Conservation (phyloP, 2,113 vertebrate species). For the Hiodon tergisus region DNA sequence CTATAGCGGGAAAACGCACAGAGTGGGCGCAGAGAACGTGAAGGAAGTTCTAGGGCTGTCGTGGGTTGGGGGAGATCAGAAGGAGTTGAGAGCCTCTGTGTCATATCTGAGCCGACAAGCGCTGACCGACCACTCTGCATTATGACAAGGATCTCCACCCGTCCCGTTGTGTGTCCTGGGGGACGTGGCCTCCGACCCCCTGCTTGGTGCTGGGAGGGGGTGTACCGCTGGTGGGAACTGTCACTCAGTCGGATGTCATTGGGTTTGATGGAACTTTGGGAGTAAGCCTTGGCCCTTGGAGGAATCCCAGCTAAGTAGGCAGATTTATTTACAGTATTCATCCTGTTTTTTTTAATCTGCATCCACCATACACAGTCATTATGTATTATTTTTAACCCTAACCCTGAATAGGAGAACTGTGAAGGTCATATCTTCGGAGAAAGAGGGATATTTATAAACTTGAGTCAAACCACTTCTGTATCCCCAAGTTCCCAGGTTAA, state of each 20-base stretch:
- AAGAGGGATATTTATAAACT: neutral
- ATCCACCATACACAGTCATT: neutral
- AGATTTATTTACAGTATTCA: neutral
- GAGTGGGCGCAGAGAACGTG: neutral
- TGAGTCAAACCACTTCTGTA: neutral
- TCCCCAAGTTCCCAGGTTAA: neutral
- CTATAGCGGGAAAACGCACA: too few relatives aligned
- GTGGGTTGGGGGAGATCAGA: neutral
- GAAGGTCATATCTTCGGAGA: neutral
- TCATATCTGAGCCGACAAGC: neutral
- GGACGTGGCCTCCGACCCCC: neutral
- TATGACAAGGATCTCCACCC: neutral
- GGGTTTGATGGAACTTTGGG: neutral
- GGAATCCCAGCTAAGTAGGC: neutral
- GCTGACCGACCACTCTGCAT: neutral
- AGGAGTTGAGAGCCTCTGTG: too few relatives aligned
- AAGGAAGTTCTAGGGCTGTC: neutral
- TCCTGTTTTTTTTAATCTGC: neutral
- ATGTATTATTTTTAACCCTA: neutral
- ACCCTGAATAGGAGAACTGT: neutral
- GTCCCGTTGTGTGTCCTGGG: too few relatives aligned
- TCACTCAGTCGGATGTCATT: constrained; percentile 3
- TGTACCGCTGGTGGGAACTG: neutral
- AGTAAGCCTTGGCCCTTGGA: neutral
- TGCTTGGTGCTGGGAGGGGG: too few relatives aligned